A percentile compares a stretch with the other conserved stretches of the same genome.
These are phyloP conservation scores for Chromoteleia sp. DNA, from an alignment of 2,888 invertebrate genomes.

Conservation along the genomic window DNA sequence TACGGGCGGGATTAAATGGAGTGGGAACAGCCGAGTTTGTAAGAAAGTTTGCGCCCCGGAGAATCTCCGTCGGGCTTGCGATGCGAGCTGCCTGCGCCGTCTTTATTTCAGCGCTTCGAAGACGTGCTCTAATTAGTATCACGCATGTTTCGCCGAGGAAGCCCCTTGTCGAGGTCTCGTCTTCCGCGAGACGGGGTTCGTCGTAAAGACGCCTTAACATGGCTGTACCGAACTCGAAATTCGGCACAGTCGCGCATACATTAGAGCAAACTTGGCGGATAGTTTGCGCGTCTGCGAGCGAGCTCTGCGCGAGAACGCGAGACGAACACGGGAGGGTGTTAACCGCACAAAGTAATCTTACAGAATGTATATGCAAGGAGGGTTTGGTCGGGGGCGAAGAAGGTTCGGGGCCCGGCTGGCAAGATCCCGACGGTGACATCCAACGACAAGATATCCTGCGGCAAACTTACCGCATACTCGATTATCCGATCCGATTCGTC, in stretches of 20 bases:
- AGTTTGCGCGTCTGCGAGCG: slow-evolving; percentile 80
- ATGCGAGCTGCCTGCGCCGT: slow-evolving; percentile 46
- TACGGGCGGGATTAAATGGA: slow-evolving; percentile 44
- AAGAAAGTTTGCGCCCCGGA: slow-evolving; percentile 51
- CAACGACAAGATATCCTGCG: slow-evolving; percentile 81
- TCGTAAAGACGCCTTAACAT: slow-evolving; percentile 73
- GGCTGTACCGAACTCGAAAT: slow-evolving; percentile 81
- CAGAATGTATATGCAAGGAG: slow-evolving; percentile 85
- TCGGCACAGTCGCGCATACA: slow-evolving; percentile 84
- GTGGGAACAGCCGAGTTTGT: slow-evolving; percentile 22
- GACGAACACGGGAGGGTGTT: slow-evolving; percentile 79
- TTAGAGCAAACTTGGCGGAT: slow-evolving; percentile 83
- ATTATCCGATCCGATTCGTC: slow-evolving; percentile 59
- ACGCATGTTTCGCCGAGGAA: slow-evolving; percentile 80
- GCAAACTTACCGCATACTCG: slow-evolving; percentile 77
- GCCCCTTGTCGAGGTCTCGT: slow-evolving; percentile 73
- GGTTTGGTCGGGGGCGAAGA: slow-evolving; percentile 74
- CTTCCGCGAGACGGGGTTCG: slow-evolving; percentile 67
- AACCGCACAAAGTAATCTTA: slow-evolving; percentile 85
- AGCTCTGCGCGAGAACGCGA: slow-evolving; percentile 71
- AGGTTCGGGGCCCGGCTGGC: slow-evolving; percentile 82
- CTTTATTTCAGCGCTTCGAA: slow-evolving; percentile 68
- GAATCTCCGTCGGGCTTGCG: slow-evolving; percentile 62
- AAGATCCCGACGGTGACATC: slow-evolving; percentile 80
- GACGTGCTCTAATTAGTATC: slow-evolving; percentile 84